Conservation (phyloP, 23 tunicate genomes). For the Halocynthia roretzi region DNA sequence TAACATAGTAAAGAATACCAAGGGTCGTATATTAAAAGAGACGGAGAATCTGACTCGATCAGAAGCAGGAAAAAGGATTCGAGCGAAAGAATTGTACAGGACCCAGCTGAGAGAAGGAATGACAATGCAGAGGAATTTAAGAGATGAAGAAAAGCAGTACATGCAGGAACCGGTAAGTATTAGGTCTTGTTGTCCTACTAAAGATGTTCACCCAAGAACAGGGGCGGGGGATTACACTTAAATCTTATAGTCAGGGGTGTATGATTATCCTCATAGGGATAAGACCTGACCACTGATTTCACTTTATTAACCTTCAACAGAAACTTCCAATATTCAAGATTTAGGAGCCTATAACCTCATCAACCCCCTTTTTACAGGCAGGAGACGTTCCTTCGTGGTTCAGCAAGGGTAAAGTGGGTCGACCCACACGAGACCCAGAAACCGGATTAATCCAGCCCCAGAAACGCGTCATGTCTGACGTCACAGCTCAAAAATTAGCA, state of each 20-base stretch:
- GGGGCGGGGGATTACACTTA: too few species aligned
- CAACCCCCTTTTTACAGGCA: conserved; percentile 23
- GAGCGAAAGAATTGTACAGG: conserved; percentile 20
- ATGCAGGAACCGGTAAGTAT: conserved; percentile 46
- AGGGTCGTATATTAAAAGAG: conserved; percentile 72
- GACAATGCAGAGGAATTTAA: conserved; percentile 33
- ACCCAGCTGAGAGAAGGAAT: conserved; percentile 67
- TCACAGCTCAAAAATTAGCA: conserved; percentile 85
- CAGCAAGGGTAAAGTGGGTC: conserved; percentile 85
- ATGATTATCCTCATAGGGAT: too few species aligned
- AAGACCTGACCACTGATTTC: too few species aligned
- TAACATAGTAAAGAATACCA: conserved; percentile 69
- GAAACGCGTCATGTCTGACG: conserved; percentile 90
- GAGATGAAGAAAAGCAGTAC: conserved; percentile 64
- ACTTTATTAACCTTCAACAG: too few species aligned
- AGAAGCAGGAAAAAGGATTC: conserved; percentile 2
- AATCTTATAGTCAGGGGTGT: too few species aligned
- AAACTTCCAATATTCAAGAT: too few species aligned
- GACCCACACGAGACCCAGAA: conserved; percentile 83
- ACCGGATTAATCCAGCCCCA: conserved; percentile 87
- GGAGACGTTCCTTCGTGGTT: conserved; percentile 93
- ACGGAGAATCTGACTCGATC: conserved; percentile 15
- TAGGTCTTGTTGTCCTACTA: background rate
- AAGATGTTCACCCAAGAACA: too few species aligned
- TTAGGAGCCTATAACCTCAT: too few species aligned